Conservation (phyloP, 2,113 vertebrate species). For the Vulpes vulpes region DNA sequence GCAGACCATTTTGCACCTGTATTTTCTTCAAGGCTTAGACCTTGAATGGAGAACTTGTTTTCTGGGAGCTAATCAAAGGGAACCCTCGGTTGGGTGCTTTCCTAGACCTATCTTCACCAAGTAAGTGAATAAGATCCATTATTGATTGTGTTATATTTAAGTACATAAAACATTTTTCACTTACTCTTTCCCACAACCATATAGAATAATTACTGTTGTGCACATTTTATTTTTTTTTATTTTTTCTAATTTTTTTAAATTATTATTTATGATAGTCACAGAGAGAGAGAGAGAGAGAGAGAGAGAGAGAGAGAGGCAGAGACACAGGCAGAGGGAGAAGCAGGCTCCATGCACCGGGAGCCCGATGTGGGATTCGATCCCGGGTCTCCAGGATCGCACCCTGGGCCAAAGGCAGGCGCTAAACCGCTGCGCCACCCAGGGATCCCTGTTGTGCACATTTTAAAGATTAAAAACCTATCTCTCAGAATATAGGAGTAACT, state of each 20-base stretch:
- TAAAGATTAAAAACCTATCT: not conserved
- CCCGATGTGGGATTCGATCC: no score
- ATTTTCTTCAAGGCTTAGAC: not conserved
- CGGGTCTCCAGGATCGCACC: no score
- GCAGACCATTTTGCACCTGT: not conserved
- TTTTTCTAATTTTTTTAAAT: no score
- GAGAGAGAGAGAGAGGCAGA: no score
- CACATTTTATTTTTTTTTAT: not conserved
- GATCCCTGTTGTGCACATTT: no score
- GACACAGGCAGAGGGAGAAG: no score
- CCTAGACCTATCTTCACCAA: not conserved
- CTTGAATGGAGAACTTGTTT: not conserved
- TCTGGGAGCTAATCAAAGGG: not conserved
- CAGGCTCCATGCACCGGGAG: no score
- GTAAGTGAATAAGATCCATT: not conserved
- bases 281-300: no score
- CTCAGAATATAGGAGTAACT: not conserved
- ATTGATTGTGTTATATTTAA: not conserved
- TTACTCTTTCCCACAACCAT: not conserved
- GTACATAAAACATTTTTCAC: not conserved
- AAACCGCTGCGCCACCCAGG: no score
- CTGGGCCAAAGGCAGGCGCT: no score
- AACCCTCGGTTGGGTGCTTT: not conserved
- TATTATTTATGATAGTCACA: no score
- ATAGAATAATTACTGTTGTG: not conserved